These are phyloP conservation scores for Entelurus aequoreus DNA, from an alignment of 2,113 vertebrate genomes.

Conservation along the genomic window DNA sequence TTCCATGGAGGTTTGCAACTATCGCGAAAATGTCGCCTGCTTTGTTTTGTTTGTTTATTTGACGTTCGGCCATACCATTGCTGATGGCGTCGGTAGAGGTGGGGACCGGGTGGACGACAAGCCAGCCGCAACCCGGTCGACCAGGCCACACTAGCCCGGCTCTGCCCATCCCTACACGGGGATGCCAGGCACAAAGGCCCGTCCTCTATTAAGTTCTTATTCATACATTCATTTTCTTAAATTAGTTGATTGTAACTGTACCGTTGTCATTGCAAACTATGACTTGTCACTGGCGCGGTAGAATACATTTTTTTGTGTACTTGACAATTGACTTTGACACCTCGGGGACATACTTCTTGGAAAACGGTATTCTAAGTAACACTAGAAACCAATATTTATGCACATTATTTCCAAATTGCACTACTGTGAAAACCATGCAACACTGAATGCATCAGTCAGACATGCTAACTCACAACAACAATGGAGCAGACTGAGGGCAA, in stretches of 20 bases:
- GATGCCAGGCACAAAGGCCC: conserved; percentile 1
- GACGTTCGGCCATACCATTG: conserved; percentile 62
- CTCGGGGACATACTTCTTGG: too few species aligned
- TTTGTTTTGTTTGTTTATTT: conserved; percentile 44
- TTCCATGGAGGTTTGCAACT: conserved; percentile 58
- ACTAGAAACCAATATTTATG: too few species aligned
- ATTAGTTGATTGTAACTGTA: background rate
- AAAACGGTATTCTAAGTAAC: too few species aligned
- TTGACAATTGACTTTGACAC: too few species aligned
- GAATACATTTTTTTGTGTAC: too few species aligned
- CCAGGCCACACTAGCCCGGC: conserved; percentile 59
- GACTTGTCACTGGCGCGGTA: too few species aligned
- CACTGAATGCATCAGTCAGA: background rate
- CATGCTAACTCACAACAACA: background rate
- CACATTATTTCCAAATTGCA: background rate
- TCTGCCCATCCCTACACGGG: conserved; percentile 4
- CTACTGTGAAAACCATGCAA: background rate
- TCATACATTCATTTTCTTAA: too few species aligned
- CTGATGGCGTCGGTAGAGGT: conserved; percentile 61
- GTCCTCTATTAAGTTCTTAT: background rate
- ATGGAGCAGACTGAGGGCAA: background rate
- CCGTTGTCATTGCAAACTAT: background rate
- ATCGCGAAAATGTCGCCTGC: conserved; percentile 67
- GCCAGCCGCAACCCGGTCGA: conserved; percentile 46
- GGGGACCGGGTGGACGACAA: conserved; percentile 32